Evolutionary conservation across 2,113 vertebrate genomes (phyloP), one percentile per base, ranked within the genome.

Genomic region (Cricetomys ansorgei): DNA sequence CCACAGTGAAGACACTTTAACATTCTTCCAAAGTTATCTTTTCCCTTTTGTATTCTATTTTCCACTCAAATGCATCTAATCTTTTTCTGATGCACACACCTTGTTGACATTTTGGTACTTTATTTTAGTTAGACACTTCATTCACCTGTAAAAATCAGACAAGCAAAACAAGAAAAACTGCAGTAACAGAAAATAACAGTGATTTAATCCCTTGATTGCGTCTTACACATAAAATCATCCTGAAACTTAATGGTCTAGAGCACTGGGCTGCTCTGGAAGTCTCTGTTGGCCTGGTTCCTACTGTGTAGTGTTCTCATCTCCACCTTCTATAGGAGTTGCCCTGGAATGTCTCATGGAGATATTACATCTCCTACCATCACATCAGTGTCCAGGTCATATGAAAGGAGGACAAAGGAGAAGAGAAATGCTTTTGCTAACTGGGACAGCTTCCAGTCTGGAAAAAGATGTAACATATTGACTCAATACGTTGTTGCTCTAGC

Each of bases 221-320:
- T 83, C 27, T 88, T 77, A 62, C 4, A 43, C 21, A 67, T 65
- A 72, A 85, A 64, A 19, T 37, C 43, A 1, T 0, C 90, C 34
- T 90, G 25, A 79, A 84, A 65, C 8, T 65, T 59, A 25, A 11
- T 45, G 17, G 2, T 34, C 13, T 45, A 72, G 27, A 72, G 23
- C 0, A 1, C 1, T 57, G 53, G 27, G 62, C n/a, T 87, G 10
- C 86, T 45, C 45, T 53, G 6, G 8, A 57, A 87, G 12, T 57
- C 27, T 57, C n/a, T 83, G 53, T 8, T 29, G 29, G 5, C 12
- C 23, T 43, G 45, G 2, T 29, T 83, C 0, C 67, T 53, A 45
- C 76, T 72, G n/a, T 75, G 3, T 34, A 55, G 50, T 48, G 6
- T 25, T 89, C 21, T 65, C 34, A 87, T 25, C 16, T 59, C 31